Conservation (phyloP, 2,797 vertebrate genomes). For the Limnodromus scolopaceus region DNA sequence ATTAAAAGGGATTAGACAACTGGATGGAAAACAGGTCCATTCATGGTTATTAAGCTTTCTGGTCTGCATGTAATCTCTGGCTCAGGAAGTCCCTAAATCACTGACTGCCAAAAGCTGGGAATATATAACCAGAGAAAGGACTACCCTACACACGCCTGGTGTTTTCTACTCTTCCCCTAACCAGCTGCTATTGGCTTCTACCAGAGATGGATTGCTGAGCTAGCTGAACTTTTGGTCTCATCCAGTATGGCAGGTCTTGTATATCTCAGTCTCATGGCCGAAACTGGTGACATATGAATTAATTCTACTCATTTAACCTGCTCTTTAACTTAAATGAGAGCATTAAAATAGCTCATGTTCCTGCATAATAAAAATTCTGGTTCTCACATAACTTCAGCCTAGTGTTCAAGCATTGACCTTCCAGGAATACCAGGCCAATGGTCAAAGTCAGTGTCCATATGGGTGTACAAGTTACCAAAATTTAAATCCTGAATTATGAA, state of each 20-base stretch:
- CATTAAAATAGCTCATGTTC: background rate
- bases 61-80: background rate
- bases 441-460: background rate
- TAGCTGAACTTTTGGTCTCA: background rate
- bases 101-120: background rate
- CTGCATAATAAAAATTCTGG: background rate
- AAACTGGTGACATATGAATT: background rate
- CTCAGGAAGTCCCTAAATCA: background rate
- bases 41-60: background rate
- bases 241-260: background rate
- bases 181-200: background rate
- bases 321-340: background rate
- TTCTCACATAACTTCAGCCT: background rate
- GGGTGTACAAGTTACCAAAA: background rate
- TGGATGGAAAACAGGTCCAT: background rate
- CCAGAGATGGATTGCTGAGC: background rate
- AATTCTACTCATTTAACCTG: background rate
- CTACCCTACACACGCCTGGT: background rate
- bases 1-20: background rate
- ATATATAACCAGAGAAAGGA: background rate
- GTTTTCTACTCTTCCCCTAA: background rate
- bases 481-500: background rate
- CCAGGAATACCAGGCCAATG: background rate
- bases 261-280: background rate
- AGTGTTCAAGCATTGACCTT: background rate